Evolutionary conservation across 2,113 vertebrate genomes (phyloP).

Genomic region (Lutjanus erythropterus): DNA sequence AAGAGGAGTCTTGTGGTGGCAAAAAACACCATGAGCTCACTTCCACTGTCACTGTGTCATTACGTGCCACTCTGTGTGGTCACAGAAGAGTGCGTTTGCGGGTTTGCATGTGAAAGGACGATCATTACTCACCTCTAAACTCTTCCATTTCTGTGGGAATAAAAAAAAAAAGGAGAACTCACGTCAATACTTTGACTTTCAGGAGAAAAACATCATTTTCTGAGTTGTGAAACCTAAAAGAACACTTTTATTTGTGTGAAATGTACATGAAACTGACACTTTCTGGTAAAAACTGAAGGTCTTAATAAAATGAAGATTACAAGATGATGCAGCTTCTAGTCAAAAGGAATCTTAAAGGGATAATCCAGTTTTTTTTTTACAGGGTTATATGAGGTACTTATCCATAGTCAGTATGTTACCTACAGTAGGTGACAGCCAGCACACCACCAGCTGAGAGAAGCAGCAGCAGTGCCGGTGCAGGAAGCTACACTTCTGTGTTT

Average conservation of each 20-base stretch:
- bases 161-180: constrained; percentile 14
- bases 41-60: constrained; percentile 51
- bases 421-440: too few relatives aligned
- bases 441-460: too few relatives aligned
- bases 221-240: not conserved
- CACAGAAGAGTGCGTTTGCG: constrained; percentile 16
- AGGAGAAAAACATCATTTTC: not conserved
- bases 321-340: not conserved
- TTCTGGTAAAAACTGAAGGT: too few relatives aligned
- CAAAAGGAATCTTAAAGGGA: not conserved
- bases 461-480: too few relatives aligned
- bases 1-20: constrained; percentile 48
- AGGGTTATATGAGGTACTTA: too few relatives aligned
- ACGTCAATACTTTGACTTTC: constrained; percentile 19
- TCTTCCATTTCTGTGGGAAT: constrained; percentile 67
- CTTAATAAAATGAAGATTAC: not conserved
- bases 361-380: too few relatives aligned
- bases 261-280: not conserved
- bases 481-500: too few relatives aligned
- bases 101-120: not conserved
- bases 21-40: constrained; percentile 54
- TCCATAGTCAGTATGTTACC: too few relatives aligned
- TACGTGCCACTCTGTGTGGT: constrained; percentile 41
- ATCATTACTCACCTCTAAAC: constrained; percentile 76
- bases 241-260: not conserved